Evolutionary conservation across 2,888 invertebrate species (phyloP).

Genomic region (Crematogaster levior): DNA sequence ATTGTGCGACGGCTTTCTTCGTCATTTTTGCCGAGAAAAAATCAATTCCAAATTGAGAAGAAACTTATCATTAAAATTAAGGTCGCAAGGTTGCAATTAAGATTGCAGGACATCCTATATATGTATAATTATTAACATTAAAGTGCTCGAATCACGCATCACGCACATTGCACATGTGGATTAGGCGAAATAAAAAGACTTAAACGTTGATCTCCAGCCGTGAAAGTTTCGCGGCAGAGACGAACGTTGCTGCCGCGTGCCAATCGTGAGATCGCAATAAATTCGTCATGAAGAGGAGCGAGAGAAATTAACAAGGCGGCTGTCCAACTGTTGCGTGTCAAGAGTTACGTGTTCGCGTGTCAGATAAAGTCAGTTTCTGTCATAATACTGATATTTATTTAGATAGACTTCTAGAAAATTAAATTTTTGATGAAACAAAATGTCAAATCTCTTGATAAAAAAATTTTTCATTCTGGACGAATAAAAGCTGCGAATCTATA

Average conservation of each 20-base stretch:
- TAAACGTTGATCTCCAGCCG: constrained; percentile 39
- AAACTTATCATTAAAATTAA: constrained; percentile 31
- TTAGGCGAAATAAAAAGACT: constrained; percentile 55
- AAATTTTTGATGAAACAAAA: background rate
- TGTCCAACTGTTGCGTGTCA: constrained; percentile 13
- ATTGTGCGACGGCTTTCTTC: background rate
- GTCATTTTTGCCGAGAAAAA: background rate
- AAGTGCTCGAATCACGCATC: constrained; percentile 40
- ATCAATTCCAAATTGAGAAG: background rate
- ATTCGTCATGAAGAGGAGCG: constrained; percentile 11
- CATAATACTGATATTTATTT: background rate
- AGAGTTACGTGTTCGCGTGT: constrained; percentile 26
- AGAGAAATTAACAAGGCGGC: constrained; percentile 20
- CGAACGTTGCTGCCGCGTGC: background rate
- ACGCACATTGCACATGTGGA: constrained; percentile 66
- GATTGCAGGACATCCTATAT: background rate
- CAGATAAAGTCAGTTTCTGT: background rate
- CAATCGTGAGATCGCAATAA: constrained; percentile 35
- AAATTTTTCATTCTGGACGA: background rate
- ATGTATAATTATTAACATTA: constrained; percentile 13
- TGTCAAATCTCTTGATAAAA: background rate
- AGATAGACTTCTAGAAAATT: background rate
- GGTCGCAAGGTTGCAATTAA: background rate
- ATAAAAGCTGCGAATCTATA: background rate
- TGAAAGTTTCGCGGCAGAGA: constrained; percentile 60